Conservation (phyloP, 2,113 vertebrate genomes). For the Solea solea region DNA sequence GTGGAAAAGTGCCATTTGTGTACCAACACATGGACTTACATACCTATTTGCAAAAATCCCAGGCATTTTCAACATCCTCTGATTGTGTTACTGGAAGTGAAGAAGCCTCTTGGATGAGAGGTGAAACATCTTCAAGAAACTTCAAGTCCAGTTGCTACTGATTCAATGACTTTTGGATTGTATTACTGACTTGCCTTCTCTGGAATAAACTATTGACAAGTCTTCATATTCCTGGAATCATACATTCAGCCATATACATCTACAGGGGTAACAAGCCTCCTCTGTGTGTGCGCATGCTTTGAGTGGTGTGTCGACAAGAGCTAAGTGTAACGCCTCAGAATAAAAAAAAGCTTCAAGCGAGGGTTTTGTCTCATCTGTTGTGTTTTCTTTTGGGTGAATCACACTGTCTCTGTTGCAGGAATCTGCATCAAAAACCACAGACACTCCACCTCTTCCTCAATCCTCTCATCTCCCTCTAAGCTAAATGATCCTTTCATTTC, state of each 20-base stretch:
- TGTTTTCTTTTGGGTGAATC: slow-evolving; percentile 43
- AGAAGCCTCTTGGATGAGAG: too few relatives aligned
- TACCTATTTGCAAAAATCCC: too few relatives aligned
- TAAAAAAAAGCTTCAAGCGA: not conserved
- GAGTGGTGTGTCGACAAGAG: slow-evolving; percentile 3
- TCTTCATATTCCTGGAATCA: not conserved
- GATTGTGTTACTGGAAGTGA: too few relatives aligned
- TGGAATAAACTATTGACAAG: not conserved
- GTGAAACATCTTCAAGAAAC: too few relatives aligned
- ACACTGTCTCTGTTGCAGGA: slow-evolving; percentile 43
- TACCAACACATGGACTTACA: too few relatives aligned
- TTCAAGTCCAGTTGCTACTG: too few relatives aligned
- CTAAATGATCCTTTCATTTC: slow-evolving; percentile 98
- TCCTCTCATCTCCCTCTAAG: slow-evolving; percentile 77
- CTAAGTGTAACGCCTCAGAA: slow-evolving; percentile 38
- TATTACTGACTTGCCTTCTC: not conserved
- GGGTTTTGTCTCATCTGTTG: slow-evolving; percentile 34
- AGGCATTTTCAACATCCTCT: too few relatives aligned
- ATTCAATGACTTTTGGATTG: too few relatives aligned
- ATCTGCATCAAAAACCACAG: slow-evolving; percentile 51
- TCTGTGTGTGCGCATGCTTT: not conserved
- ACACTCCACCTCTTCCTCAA: slow-evolving; percentile 53
- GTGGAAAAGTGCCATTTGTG: too few relatives aligned
- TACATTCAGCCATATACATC: not conserved
- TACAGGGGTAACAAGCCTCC: not conserved